phyloP scores from a whole-genome alignment of 2,113 vertebrate species.

The Verasper variegatus region DNA sequence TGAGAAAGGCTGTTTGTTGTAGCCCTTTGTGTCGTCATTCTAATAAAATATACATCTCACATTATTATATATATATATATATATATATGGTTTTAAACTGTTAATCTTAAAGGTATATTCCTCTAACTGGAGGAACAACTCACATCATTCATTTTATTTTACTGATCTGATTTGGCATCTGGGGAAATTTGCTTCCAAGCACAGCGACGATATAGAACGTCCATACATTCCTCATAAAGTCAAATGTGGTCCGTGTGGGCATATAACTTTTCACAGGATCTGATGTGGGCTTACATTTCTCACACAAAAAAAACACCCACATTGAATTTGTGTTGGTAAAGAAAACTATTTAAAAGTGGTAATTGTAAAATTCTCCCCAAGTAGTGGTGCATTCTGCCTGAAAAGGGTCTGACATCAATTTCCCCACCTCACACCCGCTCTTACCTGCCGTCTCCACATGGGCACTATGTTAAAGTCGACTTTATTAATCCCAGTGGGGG shows the following conservation, averaged over 20 bases:
- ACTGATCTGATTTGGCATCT: not conserved
- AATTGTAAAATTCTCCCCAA: not conserved
- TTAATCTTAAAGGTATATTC: not conserved
- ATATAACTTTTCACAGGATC: not conserved
- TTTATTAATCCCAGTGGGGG: conserved; percentile 55
- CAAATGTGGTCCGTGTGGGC: not conserved
- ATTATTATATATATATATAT: too few relatives aligned
- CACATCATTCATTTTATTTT: not conserved
- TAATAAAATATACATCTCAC: not conserved
- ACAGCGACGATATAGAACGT: not conserved
- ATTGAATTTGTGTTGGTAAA: not conserved
- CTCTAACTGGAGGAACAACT: not conserved
- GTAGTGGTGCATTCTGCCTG: conserved; percentile 3
- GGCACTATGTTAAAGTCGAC: conserved; percentile 10
- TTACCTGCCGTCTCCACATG: conserved; percentile 4
- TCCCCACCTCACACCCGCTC: conserved; percentile 6
- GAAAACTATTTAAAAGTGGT: not conserved
- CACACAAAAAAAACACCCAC: not conserved
- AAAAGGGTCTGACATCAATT: conserved; percentile 26
- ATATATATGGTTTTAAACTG: not conserved
- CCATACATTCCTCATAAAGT: not conserved
- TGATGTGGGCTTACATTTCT: not conserved
- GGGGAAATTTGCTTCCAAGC: not conserved
- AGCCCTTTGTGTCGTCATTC: too few relatives aligned
- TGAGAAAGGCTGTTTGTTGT: too few relatives aligned